Conservation (phyloP, 2,797 vertebrate species). For the Protosalanx chinensis region DNA sequence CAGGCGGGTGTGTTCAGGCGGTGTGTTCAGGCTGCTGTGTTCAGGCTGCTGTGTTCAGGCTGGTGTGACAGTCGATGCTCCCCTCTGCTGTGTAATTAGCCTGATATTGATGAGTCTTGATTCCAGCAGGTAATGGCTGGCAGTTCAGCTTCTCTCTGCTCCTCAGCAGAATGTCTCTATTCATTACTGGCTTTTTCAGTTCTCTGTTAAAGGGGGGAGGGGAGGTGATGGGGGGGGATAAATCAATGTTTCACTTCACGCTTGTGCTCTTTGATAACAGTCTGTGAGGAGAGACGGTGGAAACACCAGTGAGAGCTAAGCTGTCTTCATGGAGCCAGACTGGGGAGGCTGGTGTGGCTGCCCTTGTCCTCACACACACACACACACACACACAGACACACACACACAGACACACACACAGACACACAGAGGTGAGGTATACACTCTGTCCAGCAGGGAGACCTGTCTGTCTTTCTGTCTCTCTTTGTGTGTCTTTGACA, state of each 20-base stretch:
- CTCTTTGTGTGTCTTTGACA: too few species aligned
- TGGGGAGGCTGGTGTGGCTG: conserved; percentile 3
- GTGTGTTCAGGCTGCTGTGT: too few species aligned
- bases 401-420: too few species aligned
- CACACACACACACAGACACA: too few species aligned
- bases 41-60: too few species aligned
- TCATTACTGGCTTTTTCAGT: conserved; percentile 62
- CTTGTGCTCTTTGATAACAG: conserved; percentile 53
- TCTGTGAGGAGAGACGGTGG: conserved; percentile 26
- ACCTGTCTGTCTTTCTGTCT: too few species aligned
- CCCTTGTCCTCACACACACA: not conserved
- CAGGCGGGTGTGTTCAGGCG: too few species aligned
- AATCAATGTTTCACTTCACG: conserved; percentile 72
- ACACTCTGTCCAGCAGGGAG: too few species aligned
- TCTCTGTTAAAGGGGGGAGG: not conserved
- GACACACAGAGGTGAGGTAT: too few species aligned
- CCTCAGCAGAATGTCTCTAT: conserved; percentile 76
- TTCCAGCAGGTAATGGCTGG: conserved; percentile 79
- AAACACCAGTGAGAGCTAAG: conserved; percentile 39
- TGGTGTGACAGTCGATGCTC: conserved; percentile 64
- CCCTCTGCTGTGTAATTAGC: conserved; percentile 80
- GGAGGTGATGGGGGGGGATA: conserved; percentile 38
- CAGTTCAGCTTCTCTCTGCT: conserved; percentile 70
- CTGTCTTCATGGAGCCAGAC: conserved; percentile 16
- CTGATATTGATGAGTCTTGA: conserved; percentile 78